These are phyloP conservation scores for Apis laboriosa DNA, from an alignment of 1,140 invertebrate species.

Conservation along the genomic window DNA sequence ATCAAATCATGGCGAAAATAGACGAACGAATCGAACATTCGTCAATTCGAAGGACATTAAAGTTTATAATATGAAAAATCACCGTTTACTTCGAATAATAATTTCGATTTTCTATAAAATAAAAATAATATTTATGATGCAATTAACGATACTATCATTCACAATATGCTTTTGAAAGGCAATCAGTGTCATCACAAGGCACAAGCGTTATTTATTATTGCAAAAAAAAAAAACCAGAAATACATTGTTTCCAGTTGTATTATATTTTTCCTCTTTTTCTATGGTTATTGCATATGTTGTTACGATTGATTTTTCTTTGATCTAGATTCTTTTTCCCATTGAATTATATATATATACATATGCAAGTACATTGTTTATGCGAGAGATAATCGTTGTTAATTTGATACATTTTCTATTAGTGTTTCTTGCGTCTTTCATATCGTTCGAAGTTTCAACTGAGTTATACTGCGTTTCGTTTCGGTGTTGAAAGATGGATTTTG, in stretches of 20 bases:
- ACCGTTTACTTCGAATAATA: not conserved
- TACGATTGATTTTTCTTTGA: conserved; percentile 2
- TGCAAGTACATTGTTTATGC: not conserved
- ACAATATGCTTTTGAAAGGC: not conserved
- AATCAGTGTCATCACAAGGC: conserved; percentile 32
- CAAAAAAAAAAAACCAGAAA: not conserved
- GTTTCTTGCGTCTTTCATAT: not conserved
- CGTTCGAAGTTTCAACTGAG: not conserved
- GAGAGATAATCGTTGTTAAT: conserved; percentile 8
- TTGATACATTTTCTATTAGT: not conserved
- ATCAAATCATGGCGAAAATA: not conserved
- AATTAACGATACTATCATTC: not conserved
- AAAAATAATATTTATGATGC: not conserved
- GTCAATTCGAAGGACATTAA: not conserved
- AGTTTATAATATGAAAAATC: not conserved
- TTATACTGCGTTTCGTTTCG: not conserved
- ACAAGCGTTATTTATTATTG: conserved; percentile 50
- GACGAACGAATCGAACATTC: conserved; percentile 14
- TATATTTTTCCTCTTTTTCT: not conserved
- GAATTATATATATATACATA: not conserved
- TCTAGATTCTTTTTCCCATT: not conserved
- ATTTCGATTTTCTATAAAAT: not conserved
- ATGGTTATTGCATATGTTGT: not conserved
- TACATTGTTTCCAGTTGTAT: not conserved
- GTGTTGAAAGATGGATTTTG: not conserved